Percentiles rank a stretch among this genome's conserved stretches.
Evolutionary conservation across 2,888 invertebrate genomes (phyloP).

Genomic region (Synergus umbraculus): DNA sequence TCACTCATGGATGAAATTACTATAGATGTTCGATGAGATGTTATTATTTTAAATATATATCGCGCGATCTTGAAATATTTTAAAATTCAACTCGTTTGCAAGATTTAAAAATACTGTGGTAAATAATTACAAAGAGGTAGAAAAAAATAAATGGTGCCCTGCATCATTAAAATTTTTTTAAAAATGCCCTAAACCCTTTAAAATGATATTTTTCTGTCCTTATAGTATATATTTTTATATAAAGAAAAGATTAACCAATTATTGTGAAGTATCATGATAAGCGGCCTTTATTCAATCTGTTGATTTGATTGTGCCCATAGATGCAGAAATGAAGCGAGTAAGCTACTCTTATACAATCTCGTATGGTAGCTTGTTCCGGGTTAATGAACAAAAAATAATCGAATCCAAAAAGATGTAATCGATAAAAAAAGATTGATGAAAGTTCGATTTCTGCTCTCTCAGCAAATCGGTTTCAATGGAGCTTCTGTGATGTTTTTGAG

Average conservation of each 20-base stretch:
- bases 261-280: not conserved
- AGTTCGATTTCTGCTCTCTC: conserved; percentile 13
- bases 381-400: conserved; percentile 1
- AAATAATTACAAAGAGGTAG: no score
- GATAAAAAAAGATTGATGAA: not conserved
- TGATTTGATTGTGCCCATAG: not conserved
- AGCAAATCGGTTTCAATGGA: conserved; percentile 16
- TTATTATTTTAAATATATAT: no score
- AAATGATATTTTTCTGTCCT: no score
- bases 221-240: not conserved
- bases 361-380: not conserved
- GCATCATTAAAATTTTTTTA: no score
- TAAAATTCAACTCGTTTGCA: no score
- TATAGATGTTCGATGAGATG: no score
- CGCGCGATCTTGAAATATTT: no score
- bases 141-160: no score
- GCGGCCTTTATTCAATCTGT: not conserved
- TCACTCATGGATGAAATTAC: no score
- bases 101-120: no score
- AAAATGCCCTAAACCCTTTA: no score
- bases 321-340: not conserved
- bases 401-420: not conserved
- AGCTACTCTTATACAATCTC: not conserved
- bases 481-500: not conserved
- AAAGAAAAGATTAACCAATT: not conserved